A percentile compares a stretch with the other conserved stretches of the same genome.
These are phyloP conservation scores for Drosophila buzzatii DNA, from an alignment of 2,888 invertebrate species.

Conservation along the genomic window DNA sequence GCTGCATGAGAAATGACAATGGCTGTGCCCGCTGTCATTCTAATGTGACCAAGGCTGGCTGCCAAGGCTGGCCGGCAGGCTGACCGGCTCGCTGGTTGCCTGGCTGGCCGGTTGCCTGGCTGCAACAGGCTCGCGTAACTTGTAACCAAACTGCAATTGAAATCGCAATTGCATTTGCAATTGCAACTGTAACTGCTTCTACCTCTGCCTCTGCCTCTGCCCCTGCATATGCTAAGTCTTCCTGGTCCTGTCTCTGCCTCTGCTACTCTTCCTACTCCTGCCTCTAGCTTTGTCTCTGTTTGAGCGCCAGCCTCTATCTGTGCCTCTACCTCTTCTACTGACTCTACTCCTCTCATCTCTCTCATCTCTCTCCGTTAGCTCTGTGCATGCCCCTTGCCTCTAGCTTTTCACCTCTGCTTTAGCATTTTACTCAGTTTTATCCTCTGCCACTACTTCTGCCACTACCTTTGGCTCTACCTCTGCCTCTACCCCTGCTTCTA, in stretches of 20 bases:
- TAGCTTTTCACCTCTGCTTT: neutral
- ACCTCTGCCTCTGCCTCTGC: neutral
- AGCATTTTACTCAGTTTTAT: neutral
- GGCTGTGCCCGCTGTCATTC: conserved; percentile 70
- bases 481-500: neutral
- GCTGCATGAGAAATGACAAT: conserved; percentile 72
- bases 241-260: neutral
- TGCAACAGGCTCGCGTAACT: conserved; percentile 34
- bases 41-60: conserved; percentile 68
- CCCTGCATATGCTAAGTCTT: neutral
- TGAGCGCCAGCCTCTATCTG: neutral
- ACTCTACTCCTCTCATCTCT: neutral
- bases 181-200: neutral
- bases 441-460: neutral
- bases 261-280: neutral
- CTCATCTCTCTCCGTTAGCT: neutral
- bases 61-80: conserved; percentile 50
- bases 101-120: neutral
- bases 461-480: neutral
- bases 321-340: neutral
- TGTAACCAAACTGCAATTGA: conserved; percentile 6
- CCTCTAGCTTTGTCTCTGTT: neutral
- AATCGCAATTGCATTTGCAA: neutral
- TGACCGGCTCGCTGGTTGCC: neutral
- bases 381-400: neutral